Base-by-base conservation (phyloP, 2,888 invertebrate genomes). In the Sycophila texana region DNA sequence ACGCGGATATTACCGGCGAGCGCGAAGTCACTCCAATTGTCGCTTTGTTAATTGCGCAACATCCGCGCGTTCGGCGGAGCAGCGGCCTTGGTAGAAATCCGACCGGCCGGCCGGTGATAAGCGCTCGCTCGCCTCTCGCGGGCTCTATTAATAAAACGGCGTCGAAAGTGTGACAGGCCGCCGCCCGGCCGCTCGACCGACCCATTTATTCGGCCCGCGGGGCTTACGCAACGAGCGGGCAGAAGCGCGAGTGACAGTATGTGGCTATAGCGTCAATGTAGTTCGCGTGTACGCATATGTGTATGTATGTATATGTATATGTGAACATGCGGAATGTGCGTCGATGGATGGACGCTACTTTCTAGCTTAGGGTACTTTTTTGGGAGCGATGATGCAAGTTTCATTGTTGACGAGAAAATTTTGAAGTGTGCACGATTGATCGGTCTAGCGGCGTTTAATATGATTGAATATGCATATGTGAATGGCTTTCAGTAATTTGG, bases 21-120 rank as follows among this genome's bases (percentile, higher is more conserved):
- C 30, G 57, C 60, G 65, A 77, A 70, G 65, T 60, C 71, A 71
- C 74, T 74, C 63, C 67, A 72, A 72, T 77, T 77, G 74, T 76
- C 70, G n/a, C 13, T 58, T 47, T 67, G 72, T 49, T 74, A 81
- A 81, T 78, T 74, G 74, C 67, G 60, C 71, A 74, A 77, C 67
- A 20, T 47, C 13, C 63, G 65, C 58, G 26, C 26, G 26, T 3
- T 26, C 26, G 20, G 66, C 66, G 60, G 55, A 55, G 47, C 26
- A 55, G 47, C 26, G 68, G 63, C 81, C 81, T 81, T 81, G 81
- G 68, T 75, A 55, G 77, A 75, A 78, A 74, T 81, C 78, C 58
- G 66, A 55, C 51, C 55, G 39, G 63, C 47, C 63, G 39, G 39
- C 39, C 63, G 63, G 63, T 60, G 71, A 71, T 71, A 65, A 77